These are phyloP conservation scores for Sericinus montela DNA, from an alignment of 2,888 invertebrate genomes.

Conservation along the genomic window DNA sequence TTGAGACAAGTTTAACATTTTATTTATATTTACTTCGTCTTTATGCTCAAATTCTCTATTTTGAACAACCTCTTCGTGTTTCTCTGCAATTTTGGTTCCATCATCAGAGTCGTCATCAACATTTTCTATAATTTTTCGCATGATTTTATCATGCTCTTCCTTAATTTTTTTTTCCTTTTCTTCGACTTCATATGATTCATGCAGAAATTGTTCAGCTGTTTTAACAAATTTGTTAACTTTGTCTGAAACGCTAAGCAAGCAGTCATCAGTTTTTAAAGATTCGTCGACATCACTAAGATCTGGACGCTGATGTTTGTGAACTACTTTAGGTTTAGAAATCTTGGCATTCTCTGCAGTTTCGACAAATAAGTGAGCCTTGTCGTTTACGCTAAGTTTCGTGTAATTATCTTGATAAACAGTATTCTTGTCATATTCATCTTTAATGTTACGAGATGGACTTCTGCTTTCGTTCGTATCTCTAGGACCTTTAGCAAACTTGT, in stretches of 20 bases:
- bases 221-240: constrained; percentile 83
- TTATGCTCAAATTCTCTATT: constrained; percentile 24
- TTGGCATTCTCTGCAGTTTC: constrained; percentile 80
- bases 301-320: constrained; percentile 67
- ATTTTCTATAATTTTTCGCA: constrained; percentile 51
- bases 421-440: constrained; percentile 73
- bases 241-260: constrained; percentile 81
- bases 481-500: constrained; percentile 80
- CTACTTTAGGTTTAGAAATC: constrained; percentile 51
- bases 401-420: constrained; percentile 73
- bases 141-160: constrained; percentile 69
- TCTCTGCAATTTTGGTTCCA: constrained; percentile 26
- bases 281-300: constrained; percentile 78
- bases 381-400: constrained; percentile 80
- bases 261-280: constrained; percentile 79
- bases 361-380: constrained; percentile 82
- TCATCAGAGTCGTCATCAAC: constrained; percentile 37
- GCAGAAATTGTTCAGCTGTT: constrained; percentile 77
- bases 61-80: constrained; percentile 24
- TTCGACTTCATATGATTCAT: constrained; percentile 48
- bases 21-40: constrained; percentile 36
- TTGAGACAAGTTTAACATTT: constrained; percentile 44
- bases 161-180: constrained; percentile 60
- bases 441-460: constrained; percentile 59
- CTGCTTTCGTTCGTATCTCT: constrained; percentile 52